phyloP scores from a whole-genome alignment of 2,113 vertebrate genomes.

The Toxotes jaculatrix region DNA sequence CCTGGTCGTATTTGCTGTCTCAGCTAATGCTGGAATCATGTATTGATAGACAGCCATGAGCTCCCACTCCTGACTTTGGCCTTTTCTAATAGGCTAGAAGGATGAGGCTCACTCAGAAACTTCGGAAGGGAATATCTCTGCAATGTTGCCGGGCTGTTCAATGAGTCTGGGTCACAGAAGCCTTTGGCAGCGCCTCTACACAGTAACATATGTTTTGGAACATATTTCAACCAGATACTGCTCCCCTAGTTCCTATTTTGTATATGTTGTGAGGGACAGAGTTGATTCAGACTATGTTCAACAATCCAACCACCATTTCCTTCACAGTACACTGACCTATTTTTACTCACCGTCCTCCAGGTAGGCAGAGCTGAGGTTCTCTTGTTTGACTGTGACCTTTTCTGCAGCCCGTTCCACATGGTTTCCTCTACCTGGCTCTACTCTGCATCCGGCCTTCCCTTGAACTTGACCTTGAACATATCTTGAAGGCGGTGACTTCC shows the following conservation, averaged over 20 bases:
- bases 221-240: not conserved
- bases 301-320: not conserved
- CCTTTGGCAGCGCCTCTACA: not conserved
- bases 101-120: not conserved
- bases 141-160: not conserved
- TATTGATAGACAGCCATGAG: not conserved
- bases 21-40: no score
- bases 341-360: constrained; percentile 92
- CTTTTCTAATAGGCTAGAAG: not conserved
- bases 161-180: not conserved
- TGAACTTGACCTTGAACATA: constrained; percentile 48
- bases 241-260: not conserved
- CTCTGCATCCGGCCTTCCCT: constrained; percentile 18
- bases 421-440: constrained; percentile 43
- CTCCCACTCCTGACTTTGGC: not conserved
- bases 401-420: constrained; percentile 65
- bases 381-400: constrained; percentile 91
- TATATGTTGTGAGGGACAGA: not conserved
- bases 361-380: constrained; percentile 92
- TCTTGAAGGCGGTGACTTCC: constrained; percentile 83
- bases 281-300: not conserved
- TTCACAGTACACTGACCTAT: not conserved
- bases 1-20: no score
- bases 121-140: not conserved
- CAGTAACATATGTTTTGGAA: not conserved